A percentile compares a stretch with the other conserved stretches of the same genome.
Evolutionary conservation across 2,113 vertebrate species (phyloP).

Genomic region (Actinemys pallida): DNA sequence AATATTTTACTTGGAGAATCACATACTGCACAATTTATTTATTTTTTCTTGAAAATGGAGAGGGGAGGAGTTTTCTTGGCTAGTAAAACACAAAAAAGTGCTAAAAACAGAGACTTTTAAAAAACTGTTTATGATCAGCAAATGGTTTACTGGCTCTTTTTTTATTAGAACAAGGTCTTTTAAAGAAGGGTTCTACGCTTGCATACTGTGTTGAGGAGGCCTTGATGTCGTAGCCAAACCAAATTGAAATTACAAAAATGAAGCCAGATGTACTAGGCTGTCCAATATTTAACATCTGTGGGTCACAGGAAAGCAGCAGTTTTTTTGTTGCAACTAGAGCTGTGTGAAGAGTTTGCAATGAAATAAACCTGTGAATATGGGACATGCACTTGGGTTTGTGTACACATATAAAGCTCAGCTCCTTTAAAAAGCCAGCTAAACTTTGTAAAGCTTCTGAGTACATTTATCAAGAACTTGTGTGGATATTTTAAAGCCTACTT

Average conservation of each 20-base stretch:
- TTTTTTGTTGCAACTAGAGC: background rate
- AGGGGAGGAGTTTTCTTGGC: background rate
- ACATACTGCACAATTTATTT: background rate
- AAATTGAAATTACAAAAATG: background rate
- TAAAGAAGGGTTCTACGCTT: background rate
- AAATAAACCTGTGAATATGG: background rate
- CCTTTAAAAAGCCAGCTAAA: fast-evolving
- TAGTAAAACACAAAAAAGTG: background rate
- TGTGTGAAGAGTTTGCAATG: background rate
- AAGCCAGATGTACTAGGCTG: constrained; percentile 30
- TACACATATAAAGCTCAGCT: background rate
- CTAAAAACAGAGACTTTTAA: background rate
- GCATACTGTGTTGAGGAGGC: background rate
- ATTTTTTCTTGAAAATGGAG: constrained; percentile 41
- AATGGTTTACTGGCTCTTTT: background rate
- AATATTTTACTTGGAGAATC: background rate
- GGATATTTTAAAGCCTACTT: background rate
- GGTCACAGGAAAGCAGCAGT: background rate
- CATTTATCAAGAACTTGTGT: background rate
- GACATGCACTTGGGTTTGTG: background rate
- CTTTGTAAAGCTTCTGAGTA: background rate
- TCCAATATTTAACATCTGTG: constrained; percentile 26
- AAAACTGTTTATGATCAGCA: constrained; percentile 41
- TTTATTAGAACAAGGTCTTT: background rate
- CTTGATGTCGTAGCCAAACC: background rate